These are phyloP conservation scores for Pyralis farinalis DNA, from an alignment of 2,888 invertebrate species.

Conservation along the genomic window DNA sequence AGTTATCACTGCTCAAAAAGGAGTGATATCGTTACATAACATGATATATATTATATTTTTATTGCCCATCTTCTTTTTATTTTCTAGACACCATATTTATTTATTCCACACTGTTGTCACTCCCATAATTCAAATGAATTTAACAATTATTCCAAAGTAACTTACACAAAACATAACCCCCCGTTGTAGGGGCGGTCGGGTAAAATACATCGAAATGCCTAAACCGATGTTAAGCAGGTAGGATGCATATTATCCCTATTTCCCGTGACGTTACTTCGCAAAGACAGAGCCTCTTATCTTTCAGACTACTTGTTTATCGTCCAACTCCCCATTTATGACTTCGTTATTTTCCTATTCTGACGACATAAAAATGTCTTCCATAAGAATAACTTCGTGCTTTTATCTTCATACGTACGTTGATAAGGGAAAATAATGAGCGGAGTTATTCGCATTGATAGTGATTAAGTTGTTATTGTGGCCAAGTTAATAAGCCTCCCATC, in stretches of 20 bases:
- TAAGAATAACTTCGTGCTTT: slow-evolving; percentile 63
- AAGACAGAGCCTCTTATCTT: slow-evolving; percentile 57
- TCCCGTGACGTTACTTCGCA: slow-evolving; percentile 46
- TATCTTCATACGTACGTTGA: slow-evolving; percentile 65
- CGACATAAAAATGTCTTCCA: slow-evolving; percentile 75
- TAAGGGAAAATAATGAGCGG: slow-evolving; percentile 72
- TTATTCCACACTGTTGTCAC: too few species aligned
- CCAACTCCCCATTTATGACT: slow-evolving; percentile 71
- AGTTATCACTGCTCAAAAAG: too few species aligned
- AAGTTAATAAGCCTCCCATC: slow-evolving; percentile 43
- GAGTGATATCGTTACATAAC: too few species aligned
- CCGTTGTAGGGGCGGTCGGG: too few species aligned
- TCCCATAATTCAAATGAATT: too few species aligned
- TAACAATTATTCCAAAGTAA: too few species aligned
- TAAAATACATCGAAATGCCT: slow-evolving; percentile 8
- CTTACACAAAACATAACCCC: too few species aligned
- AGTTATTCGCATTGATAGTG: slow-evolving; percentile 59
- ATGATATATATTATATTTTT: too few species aligned
- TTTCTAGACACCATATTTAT: too few species aligned
- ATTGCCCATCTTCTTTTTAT: too few species aligned
- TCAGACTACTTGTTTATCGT: slow-evolving; percentile 69
- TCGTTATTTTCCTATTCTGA: slow-evolving; percentile 76
- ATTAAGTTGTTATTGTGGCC: slow-evolving; percentile 65
- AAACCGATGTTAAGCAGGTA: slow-evolving; percentile 28
- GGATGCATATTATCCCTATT: slow-evolving; percentile 39